Conservation (phyloP, 2,888 invertebrate species). For the Candidula unifasciata region DNA sequence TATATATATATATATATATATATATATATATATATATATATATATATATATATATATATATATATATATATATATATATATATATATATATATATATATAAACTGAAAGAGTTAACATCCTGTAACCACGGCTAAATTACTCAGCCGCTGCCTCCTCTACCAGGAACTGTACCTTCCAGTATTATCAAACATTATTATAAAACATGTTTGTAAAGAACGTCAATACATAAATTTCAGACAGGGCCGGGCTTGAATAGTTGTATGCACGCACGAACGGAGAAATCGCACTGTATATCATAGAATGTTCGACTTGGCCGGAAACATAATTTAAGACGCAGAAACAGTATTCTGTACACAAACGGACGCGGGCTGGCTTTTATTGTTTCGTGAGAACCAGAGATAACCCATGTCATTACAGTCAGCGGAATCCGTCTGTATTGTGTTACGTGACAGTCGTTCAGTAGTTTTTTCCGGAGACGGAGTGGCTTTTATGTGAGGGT, state of each 20-base stretch:
- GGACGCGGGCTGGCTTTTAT: not conserved
- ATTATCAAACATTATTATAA: too few species aligned
- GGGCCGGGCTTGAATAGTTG: not conserved
- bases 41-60: too few species aligned
- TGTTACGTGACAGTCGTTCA: not conserved
- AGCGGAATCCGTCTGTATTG: not conserved
- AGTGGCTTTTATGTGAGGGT: not conserved
- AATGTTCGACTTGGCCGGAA: not conserved
- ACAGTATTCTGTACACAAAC: not conserved
- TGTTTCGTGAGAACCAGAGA: slow-evolving; percentile 11
- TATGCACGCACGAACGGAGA: not conserved
- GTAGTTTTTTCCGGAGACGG: too few species aligned
- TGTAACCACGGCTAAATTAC: too few species aligned
- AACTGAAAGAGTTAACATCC: too few species aligned
- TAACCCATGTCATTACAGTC: not conserved
- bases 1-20: too few species aligned
- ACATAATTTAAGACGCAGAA: not conserved
- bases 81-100: too few species aligned
- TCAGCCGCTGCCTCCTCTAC: too few species aligned
- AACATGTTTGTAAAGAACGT: too few species aligned
- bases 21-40: too few species aligned
- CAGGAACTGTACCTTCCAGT: too few species aligned
- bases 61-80: too few species aligned
- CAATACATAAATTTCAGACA: not conserved
- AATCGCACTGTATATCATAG: not conserved